Percentiles rank a stretch among this genome's conserved stretches.
Evolutionary conservation across 1,140 invertebrate genomes (phyloP).

Genomic region (Tetramorium simillimum): DNA sequence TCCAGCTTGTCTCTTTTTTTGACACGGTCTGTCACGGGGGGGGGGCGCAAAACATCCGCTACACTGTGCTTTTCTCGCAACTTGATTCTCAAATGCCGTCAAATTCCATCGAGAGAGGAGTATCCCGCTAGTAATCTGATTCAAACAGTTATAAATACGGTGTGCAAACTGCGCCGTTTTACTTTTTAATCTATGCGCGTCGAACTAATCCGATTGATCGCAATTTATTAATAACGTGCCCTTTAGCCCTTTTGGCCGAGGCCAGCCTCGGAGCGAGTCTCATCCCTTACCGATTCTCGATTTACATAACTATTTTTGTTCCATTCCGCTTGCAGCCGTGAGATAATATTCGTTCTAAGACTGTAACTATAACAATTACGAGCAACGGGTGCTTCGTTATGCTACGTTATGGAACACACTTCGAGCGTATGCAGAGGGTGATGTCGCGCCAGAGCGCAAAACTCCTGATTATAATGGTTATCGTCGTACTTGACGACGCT

Average conservation of each 20-base stretch:
- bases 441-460: conserved; percentile 67
- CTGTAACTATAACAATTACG: conserved; percentile 20
- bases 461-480: conserved; percentile 81
- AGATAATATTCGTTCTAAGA: conserved; percentile 26
- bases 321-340: not conserved
- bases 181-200: conserved; percentile 3
- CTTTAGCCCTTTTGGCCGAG: not conserved
- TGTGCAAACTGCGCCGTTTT: not conserved
- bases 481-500: conserved; percentile 73
- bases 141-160: not conserved
- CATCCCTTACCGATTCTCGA: not conserved
- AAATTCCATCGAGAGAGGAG: conserved; percentile 6
- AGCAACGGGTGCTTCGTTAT: conserved; percentile 10
- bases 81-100: conserved; percentile 37
- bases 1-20: conserved; percentile 53
- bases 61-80: not conserved
- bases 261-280: not conserved
- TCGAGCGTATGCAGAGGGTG: conserved; percentile 26
- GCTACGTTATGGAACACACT: not conserved
- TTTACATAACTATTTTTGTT: not conserved
- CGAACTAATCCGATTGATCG: not conserved
- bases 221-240: not conserved
- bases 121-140: not conserved
- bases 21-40: conserved; percentile 29
- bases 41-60: conserved; percentile 4